Percentiles rank a stretch among this genome's conserved stretches.
Evolutionary conservation across 2,888 invertebrate species (phyloP).

Genomic region (Stenichneumon culpator): DNA sequence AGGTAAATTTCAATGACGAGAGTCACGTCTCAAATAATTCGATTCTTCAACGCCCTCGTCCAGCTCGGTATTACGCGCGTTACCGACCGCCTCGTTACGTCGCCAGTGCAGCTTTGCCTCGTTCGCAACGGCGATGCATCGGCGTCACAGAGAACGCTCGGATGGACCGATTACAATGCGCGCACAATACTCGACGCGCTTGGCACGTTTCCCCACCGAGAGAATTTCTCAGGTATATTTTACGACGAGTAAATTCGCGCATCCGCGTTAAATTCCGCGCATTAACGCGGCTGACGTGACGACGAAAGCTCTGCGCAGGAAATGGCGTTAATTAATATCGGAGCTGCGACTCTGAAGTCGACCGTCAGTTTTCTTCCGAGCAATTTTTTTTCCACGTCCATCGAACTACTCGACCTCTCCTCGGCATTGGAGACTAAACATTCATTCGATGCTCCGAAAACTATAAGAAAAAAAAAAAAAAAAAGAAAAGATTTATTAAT

Average conservation of each 20-base stretch:
- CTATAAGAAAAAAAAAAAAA: constrained; percentile 66
- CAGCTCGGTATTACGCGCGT: not conserved
- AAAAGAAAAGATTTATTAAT: constrained; percentile 67
- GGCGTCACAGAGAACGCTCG: constrained; percentile 6
- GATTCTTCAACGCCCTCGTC: constrained; percentile 32
- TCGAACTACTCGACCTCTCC: constrained; percentile 6
- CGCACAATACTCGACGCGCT: not conserved
- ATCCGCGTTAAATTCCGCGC: constrained; percentile 25
- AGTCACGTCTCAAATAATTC: constrained; percentile 39
- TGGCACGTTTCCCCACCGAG: constrained; percentile 1
- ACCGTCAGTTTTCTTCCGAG: not conserved
- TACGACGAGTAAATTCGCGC: not conserved
- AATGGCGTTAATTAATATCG: not conserved
- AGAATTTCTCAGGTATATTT: constrained; percentile 6
- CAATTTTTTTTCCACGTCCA: not conserved
- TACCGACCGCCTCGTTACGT: constrained; percentile 2
- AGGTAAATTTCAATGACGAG: constrained; percentile 48
- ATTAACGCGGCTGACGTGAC: constrained; percentile 1
- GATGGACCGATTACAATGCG: not conserved
- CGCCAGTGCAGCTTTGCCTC: not conserved
- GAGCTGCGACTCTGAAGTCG: not conserved
- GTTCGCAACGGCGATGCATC: not conserved
- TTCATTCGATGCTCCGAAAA: constrained; percentile 49
- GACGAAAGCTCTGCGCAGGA: not conserved
- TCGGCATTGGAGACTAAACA: not conserved